A percentile compares a stretch with the other conserved stretches of the same genome.
Evolutionary conservation across 2,888 invertebrate genomes (phyloP).

Genomic region (Drosophila nr. fundita): DNA sequence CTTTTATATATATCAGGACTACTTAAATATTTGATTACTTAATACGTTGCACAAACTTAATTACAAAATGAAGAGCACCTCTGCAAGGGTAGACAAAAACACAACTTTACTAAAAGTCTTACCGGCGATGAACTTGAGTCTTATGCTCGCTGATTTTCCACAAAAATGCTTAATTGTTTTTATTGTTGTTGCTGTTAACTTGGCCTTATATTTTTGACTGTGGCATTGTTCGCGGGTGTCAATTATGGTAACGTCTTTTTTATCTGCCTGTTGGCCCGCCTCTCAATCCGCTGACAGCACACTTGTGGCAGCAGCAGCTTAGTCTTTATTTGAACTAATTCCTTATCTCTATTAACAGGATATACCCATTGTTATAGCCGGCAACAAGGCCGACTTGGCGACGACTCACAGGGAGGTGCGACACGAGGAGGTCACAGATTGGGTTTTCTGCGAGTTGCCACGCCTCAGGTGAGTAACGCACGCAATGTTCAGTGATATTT

Average conservation of each 20-base stretch:
- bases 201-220: constrained; percentile 16
- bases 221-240: constrained; percentile 55
- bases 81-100: neutral
- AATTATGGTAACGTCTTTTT: constrained; percentile 52
- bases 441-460: constrained; percentile 91
- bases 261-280: constrained; percentile 35
- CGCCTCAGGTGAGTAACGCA: constrained; percentile 87
- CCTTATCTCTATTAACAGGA: constrained; percentile 86
- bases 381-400: constrained; percentile 93
- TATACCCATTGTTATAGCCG: constrained; percentile 94
- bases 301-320: constrained; percentile 10
- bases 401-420: constrained; percentile 89
- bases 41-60: neutral
- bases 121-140: constrained; percentile 21
- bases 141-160: constrained; percentile 25
- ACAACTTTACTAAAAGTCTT: constrained; percentile 20
- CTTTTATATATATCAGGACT: neutral
- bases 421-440: constrained; percentile 92
- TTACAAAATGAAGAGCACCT: neutral
- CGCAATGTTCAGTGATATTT: constrained; percentile 13
- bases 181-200: constrained; percentile 21
- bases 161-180: constrained; percentile 7
- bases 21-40: neutral
- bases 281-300: constrained; percentile 23
- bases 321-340: constrained; percentile 42